phyloP scores from a whole-genome alignment of 2,113 vertebrate species.

The cattle (Bos taurus) region DNA sequence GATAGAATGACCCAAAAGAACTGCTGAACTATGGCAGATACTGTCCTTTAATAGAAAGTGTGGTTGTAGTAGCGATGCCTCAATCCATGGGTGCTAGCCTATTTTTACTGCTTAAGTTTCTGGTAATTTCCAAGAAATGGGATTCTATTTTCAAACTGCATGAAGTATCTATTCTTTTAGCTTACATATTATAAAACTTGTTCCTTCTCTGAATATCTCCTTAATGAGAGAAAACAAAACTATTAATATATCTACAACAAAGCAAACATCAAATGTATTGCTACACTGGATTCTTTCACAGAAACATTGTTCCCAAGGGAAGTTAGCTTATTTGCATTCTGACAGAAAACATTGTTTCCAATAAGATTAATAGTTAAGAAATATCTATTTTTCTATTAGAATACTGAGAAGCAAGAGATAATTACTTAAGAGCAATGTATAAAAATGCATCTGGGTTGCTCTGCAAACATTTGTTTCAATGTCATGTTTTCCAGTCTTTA shows the following conservation, averaged over 20 bases:
- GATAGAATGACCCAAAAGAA: background rate
- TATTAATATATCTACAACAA: background rate
- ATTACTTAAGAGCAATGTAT: background rate
- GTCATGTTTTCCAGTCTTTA: background rate
- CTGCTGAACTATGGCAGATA: background rate
- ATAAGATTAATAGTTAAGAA: background rate
- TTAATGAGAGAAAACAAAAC: background rate
- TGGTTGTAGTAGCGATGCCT: background rate
- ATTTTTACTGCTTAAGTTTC: background rate
- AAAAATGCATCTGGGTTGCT: background rate
- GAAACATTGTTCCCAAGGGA: background rate
- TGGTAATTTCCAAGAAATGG: background rate
- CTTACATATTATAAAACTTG: background rate
- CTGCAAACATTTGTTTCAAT: background rate
- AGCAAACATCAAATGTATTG: background rate
- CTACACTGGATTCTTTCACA: background rate
- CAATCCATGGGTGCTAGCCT: background rate
- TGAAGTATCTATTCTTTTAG: background rate
- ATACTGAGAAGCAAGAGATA: background rate
- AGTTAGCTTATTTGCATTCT: background rate
- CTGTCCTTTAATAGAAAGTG: background rate
- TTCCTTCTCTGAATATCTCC: background rate
- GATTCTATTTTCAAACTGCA: background rate
- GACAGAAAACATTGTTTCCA: background rate
- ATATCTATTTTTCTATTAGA: background rate